Evolutionary conservation across 2,888 invertebrate species (phyloP).

Genomic region (Xylophagus ater): DNA sequence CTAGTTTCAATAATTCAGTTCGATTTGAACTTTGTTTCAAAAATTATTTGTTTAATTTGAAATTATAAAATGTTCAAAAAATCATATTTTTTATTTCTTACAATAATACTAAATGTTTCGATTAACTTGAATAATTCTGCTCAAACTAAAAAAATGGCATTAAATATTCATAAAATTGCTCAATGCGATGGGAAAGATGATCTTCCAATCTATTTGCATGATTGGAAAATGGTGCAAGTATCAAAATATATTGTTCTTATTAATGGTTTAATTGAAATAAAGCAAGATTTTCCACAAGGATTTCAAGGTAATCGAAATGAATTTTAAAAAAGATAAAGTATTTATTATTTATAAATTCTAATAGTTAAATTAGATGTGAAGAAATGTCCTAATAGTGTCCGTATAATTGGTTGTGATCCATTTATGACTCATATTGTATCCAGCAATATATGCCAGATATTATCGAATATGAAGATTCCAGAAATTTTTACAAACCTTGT

Average conservation of each 20-base stretch:
- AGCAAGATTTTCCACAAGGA: background rate
- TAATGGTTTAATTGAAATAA: background rate
- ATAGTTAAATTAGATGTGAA: constrained; percentile 1
- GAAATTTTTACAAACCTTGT: background rate
- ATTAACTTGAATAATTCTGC: too few relatives aligned
- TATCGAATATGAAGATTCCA: background rate
- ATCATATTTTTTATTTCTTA: too few relatives aligned
- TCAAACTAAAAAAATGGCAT: too few relatives aligned
- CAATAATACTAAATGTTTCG: too few relatives aligned
- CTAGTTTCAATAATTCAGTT: too few relatives aligned
- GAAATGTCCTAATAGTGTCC: constrained; percentile 5
- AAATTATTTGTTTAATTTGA: too few relatives aligned
- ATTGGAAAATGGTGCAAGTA: background rate
- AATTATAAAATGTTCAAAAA: too few relatives aligned
- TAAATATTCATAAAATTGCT: too few relatives aligned
- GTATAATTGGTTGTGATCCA: constrained; percentile 4
- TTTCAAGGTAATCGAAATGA: too few relatives aligned
- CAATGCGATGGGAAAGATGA: background rate
- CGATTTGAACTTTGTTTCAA: too few relatives aligned
- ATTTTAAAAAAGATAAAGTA: too few relatives aligned
- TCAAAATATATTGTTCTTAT: background rate
- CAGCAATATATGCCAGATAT: constrained; percentile 5
- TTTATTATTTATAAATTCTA: background rate
- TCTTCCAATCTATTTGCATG: background rate
- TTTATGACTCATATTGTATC: constrained; percentile 5